These are phyloP conservation scores for Apamea epomidion DNA, from an alignment of 2,888 invertebrate genomes.

Conservation along the genomic window DNA sequence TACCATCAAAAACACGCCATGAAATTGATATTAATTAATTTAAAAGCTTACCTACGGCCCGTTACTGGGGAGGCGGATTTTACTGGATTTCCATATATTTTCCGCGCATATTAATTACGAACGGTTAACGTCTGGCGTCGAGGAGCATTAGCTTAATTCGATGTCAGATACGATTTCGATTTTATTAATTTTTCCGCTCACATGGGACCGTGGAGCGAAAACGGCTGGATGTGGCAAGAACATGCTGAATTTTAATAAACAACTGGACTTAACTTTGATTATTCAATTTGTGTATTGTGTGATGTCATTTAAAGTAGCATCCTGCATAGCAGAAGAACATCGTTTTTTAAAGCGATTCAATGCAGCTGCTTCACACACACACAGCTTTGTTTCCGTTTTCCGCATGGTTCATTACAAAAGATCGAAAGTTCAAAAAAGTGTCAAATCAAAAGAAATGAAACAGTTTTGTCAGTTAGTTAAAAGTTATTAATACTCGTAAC, in stretches of 20 bases:
- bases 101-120: slow-evolving; percentile 82
- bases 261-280: not conserved
- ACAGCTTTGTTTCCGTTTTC: not conserved
- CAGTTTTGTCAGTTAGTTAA: not conserved
- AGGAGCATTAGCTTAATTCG: slow-evolving; percentile 87
- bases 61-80: slow-evolving; percentile 54
- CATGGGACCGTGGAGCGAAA: slow-evolving; percentile 62
- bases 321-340: not conserved
- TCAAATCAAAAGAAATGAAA: not conserved
- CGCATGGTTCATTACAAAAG: not conserved
- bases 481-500: too few species aligned
- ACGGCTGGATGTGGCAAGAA: slow-evolving; percentile 57
- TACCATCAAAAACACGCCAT: slow-evolving; percentile 51
- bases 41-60: slow-evolving; percentile 66
- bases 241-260: not conserved
- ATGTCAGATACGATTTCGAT: slow-evolving; percentile 80
- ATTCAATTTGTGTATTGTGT: not conserved
- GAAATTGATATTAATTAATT: slow-evolving; percentile 70
- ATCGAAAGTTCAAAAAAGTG: not conserved
- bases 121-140: slow-evolving; percentile 77
- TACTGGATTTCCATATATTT: slow-evolving; percentile 80
- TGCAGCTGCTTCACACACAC: too few species aligned
- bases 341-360: not conserved
- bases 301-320: not conserved
- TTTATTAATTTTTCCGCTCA: slow-evolving; percentile 83